phyloP scores from a whole-genome alignment of 1,140 invertebrate genomes.

The Drosophila sturtevanti region DNA sequence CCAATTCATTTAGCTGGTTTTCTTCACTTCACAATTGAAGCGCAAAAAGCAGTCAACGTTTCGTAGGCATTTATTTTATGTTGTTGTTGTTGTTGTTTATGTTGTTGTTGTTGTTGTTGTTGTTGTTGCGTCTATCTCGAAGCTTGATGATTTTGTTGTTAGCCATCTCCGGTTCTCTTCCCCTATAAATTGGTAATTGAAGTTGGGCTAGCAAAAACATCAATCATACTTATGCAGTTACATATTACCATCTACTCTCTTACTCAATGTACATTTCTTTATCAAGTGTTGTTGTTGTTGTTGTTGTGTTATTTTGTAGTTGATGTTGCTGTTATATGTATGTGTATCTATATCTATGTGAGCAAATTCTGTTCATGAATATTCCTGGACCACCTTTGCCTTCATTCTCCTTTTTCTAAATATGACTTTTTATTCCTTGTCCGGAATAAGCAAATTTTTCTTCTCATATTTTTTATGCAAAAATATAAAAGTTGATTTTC shows the following conservation, averaged over 20 bases:
- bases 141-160: constrained; percentile 42
- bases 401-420: background rate
- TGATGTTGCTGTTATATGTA: constrained; percentile 34
- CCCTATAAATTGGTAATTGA: constrained; percentile 50
- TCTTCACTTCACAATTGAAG: constrained; percentile 51
- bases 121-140: background rate
- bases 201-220: constrained; percentile 41
- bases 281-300: constrained; percentile 33
- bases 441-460: constrained; percentile 62
- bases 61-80: constrained; percentile 50
- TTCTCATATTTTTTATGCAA: constrained; percentile 13
- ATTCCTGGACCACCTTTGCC: background rate
- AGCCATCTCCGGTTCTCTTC: background rate
- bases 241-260: constrained; percentile 22
- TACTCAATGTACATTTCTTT: background rate
- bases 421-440: constrained; percentile 18
- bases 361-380: constrained; percentile 11
- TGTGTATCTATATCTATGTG: too few relatives aligned
- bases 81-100: constrained; percentile 21
- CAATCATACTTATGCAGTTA: constrained; percentile 71
- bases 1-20: constrained; percentile 45
- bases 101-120: background rate
- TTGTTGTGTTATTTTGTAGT: constrained; percentile 27
- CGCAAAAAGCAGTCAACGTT: constrained; percentile 57
- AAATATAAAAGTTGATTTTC: constrained; percentile 71